Evolutionary conservation across 2,797 vertebrate genomes (phyloP), one percentile per base, ranked within the genome.

Genomic region (Oceanodroma leucorhoa): DNA sequence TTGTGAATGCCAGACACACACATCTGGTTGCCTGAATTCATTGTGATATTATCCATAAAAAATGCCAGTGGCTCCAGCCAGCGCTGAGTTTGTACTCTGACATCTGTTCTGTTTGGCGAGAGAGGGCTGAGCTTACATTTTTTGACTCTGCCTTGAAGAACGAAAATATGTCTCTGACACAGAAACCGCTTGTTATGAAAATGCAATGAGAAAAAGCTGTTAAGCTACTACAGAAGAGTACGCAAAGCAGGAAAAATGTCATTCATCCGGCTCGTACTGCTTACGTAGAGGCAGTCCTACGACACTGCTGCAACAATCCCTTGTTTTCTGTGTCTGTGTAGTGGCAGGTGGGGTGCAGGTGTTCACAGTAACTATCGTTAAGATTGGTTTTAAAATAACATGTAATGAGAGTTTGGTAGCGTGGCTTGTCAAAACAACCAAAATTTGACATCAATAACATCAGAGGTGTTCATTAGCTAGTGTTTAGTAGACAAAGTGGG

Each of bases 1-100:
- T 90, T 66, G 80, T 3, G 16, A 77, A 92, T 82, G 80, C 90
- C 93, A 94, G 91, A 40, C 88, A 76, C 24, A 73, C 77, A 66
- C 87, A 90, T 94, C 86, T 94, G 89, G 87, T 62, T 94, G 93
- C 95, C 75, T 90, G 64, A 94, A 95, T 93, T 93, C 73, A 32
- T 23, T 80, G 85, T 0, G 6, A 45, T 83, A 40, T 88, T 93
- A 93, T 43, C 91, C 94, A 93, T 95, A 95, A 90, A 95, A 95
- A 95, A 89, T 90, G 91, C 95, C 83, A 55, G 80, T 94, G 91
- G 93, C 87, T 94, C 6, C 87, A 95, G 93, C 89, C 93, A 94
- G 75, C 1, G 0, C 93, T 55, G 57, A 80, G 75, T 94, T 95
- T 89, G 91, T 93, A 23, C 70, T 88, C 85, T 93, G 91, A 72